These are phyloP conservation scores for Axis porcinus DNA, from an alignment of 2,113 vertebrate genomes.

Conservation along the genomic window DNA sequence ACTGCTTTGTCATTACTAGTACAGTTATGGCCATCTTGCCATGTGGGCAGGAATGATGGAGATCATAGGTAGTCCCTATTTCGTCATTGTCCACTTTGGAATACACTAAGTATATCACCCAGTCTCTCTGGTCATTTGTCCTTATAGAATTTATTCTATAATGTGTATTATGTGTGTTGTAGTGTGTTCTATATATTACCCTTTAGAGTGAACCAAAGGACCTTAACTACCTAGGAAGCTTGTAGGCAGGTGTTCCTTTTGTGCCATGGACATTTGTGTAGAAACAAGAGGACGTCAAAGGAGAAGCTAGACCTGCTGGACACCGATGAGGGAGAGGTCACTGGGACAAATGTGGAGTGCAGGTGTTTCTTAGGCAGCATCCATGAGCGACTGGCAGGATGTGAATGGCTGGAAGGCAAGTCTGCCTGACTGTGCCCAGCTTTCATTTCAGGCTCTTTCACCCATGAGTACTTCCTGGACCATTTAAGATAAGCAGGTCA, in stretches of 20 bases:
- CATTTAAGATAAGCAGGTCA: background rate
- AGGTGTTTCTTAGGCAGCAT: background rate
- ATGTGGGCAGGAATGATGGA: background rate
- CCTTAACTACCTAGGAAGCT: background rate
- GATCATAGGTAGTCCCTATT: background rate
- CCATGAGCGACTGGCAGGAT: background rate
- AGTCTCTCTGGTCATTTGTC: background rate
- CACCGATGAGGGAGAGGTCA: background rate
- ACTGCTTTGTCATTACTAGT: background rate
- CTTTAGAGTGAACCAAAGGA: background rate
- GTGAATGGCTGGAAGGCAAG: background rate
- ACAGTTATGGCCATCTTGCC: background rate
- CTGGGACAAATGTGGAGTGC: background rate
- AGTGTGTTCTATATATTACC: background rate
- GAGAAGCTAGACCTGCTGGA: background rate
- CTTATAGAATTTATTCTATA: background rate
- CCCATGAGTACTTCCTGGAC: constrained; percentile 6
- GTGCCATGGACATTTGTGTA: background rate
- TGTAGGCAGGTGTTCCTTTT: background rate
- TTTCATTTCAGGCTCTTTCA: background rate
- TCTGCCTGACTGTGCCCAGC: background rate
- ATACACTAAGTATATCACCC: background rate
- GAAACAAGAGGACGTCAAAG: background rate
- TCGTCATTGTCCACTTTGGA: background rate
- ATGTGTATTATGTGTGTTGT: background rate